These are phyloP conservation scores for Elmis aenea DNA, from an alignment of 2,888 invertebrate genomes.

Conservation along the genomic window DNA sequence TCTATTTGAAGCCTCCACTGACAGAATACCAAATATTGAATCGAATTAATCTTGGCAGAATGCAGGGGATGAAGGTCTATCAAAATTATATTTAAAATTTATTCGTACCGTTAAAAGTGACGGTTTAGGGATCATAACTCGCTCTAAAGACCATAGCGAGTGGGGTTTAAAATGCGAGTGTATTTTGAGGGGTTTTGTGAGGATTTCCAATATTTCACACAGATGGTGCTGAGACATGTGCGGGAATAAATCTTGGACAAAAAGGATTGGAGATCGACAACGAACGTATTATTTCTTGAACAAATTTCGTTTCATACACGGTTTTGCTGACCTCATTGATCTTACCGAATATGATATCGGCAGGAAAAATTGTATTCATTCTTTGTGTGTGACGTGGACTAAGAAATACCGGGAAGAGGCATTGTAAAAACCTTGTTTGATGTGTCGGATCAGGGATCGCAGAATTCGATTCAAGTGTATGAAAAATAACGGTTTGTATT, in stretches of 20 bases:
- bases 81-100: constrained; percentile 11
- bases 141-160: constrained; percentile 7
- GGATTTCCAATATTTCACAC: constrained; percentile 25
- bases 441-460: constrained; percentile 7
- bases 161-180: constrained; percentile 12
- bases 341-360: constrained; percentile 14
- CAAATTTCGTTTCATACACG: constrained; percentile 19
- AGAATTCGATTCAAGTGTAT: constrained; percentile 18
- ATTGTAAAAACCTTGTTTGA: constrained; percentile 3
- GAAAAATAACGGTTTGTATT: constrained; percentile 21
- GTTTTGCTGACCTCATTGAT: constrained; percentile 17
- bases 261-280: constrained; percentile 14
- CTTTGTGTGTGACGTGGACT: constrained; percentile 14
- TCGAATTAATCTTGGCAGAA: constrained; percentile 7
- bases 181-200: constrained; percentile 14
- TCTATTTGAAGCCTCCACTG: constrained; percentile 2
- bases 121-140: constrained; percentile 6
- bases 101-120: constrained; percentile 8
- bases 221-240: constrained; percentile 20
- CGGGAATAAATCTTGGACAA: constrained; percentile 22
- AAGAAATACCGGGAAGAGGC: constrained; percentile 12
- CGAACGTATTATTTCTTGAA: constrained; percentile 16
- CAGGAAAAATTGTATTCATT: constrained; percentile 17
- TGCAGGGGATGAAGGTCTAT: constrained; percentile 8
- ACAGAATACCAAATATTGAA: constrained; percentile 9